Evolutionary conservation across 2,888 invertebrate genomes (phyloP).

Genomic region (Blastobasis lacticolella): DNA sequence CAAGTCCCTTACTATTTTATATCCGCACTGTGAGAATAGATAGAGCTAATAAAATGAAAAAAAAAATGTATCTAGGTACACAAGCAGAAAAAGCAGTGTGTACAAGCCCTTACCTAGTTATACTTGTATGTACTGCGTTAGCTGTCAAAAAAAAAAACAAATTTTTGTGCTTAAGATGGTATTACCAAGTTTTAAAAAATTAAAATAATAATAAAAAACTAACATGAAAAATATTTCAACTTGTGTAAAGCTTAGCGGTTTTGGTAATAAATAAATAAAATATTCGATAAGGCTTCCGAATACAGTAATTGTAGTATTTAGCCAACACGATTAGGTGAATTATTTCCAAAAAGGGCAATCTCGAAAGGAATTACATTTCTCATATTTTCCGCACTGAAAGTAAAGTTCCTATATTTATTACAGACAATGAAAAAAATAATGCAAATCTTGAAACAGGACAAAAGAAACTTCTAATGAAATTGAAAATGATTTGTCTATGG

Average conservation of each 20-base stretch:
- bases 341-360: slow-evolving; percentile 24
- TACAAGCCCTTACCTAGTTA: slow-evolving; percentile 13
- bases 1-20: slow-evolving; percentile 42
- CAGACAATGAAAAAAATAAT: slow-evolving; percentile 26
- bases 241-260: slow-evolving; percentile 48
- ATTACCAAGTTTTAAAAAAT: slow-evolving; percentile 50
- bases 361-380: slow-evolving; percentile 12
- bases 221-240: slow-evolving; percentile 30
- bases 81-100: slow-evolving; percentile 30
- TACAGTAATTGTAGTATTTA: slow-evolving; percentile 27
- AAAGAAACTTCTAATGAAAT: slow-evolving; percentile 18
- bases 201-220: slow-evolving; percentile 27
- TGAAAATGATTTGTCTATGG: slow-evolving; percentile 42
- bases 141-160: slow-evolving; percentile 28
- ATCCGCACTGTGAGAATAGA: slow-evolving; percentile 64
- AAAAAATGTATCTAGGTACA: slow-evolving; percentile 43
- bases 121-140: slow-evolving; percentile 22
- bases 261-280: slow-evolving; percentile 23
- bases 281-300: slow-evolving; percentile 49
- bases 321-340: slow-evolving; percentile 27
- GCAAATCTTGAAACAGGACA: slow-evolving; percentile 36
- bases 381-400: slow-evolving; percentile 50
- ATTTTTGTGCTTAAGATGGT: slow-evolving; percentile 53
- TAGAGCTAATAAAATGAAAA: slow-evolving; percentile 55
- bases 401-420: slow-evolving; percentile 70